Evolutionary conservation across 2,888 invertebrate species (phyloP).

Genomic region (Noctua janthina): DNA sequence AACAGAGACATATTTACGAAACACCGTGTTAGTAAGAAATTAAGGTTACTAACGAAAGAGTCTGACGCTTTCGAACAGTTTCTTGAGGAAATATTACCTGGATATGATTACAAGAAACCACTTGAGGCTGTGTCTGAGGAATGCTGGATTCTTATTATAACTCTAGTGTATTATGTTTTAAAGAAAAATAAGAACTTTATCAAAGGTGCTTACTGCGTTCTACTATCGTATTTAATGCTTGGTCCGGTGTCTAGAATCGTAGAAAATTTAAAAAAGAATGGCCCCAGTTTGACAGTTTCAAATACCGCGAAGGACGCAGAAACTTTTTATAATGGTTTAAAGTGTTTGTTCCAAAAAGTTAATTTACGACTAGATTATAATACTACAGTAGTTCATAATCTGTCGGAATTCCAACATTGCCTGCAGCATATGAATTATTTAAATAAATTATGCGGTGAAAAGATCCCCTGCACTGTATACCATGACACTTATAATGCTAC

Average conservation of each 20-base stretch:
- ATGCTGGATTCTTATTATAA: constrained; percentile 54
- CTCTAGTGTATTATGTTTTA: constrained; percentile 68
- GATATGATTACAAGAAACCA: constrained; percentile 21
- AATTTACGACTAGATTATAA: constrained; percentile 21
- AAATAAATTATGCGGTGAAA: constrained; percentile 68
- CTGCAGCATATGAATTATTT: constrained; percentile 75
- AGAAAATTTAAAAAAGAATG: constrained; percentile 10
- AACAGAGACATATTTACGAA: constrained; percentile 56
- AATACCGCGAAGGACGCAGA: background rate
- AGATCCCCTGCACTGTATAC: constrained; percentile 62
- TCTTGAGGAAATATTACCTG: constrained; percentile 44
- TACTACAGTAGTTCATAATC: constrained; percentile 61
- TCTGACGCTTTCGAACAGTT: constrained; percentile 44
- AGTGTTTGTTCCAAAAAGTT: constrained; percentile 49
- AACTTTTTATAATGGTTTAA: constrained; percentile 43
- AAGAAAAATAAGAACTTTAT: constrained; percentile 61
- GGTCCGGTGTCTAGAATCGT: constrained; percentile 25
- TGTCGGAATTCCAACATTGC: constrained; percentile 75
- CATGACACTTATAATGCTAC: constrained; percentile 68
- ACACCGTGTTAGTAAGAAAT: constrained; percentile 32
- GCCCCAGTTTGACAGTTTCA: background rate
- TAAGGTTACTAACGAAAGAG: background rate
- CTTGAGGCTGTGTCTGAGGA: constrained; percentile 1
- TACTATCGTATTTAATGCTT: constrained; percentile 64
- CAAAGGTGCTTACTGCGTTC: constrained; percentile 63